phyloP scores from a whole-genome alignment of 2,113 vertebrate genomes.

The Rissa tridactyla region DNA sequence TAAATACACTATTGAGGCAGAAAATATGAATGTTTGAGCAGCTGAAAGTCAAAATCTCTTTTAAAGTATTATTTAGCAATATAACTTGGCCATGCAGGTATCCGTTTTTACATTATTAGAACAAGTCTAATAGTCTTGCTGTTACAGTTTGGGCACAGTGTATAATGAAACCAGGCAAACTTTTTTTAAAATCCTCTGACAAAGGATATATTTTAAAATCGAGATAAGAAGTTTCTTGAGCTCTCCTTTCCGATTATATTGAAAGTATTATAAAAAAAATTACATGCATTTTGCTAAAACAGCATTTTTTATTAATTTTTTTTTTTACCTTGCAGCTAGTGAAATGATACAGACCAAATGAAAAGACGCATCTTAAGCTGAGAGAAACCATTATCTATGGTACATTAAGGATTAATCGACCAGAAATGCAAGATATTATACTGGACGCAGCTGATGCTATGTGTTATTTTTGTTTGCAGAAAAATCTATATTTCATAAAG shows the following conservation, averaged over 20 bases:
- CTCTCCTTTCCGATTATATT: not conserved
- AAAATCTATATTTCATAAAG: slow-evolving; percentile 68
- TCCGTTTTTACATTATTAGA: not conserved
- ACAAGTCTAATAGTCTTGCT: not conserved
- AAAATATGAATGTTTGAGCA: not conserved
- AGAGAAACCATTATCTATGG: slow-evolving; percentile 69
- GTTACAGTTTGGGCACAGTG: not conserved
- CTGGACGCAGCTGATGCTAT: slow-evolving; percentile 48
- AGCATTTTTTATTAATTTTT: not conserved
- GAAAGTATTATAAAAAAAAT: not conserved
- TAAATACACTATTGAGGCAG: not conserved
- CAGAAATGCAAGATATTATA: slow-evolving; percentile 64
- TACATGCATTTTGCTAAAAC: not conserved
- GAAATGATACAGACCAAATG: slow-evolving; percentile 58
- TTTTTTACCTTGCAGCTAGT: not conserved
- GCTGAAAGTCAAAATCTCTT: not conserved
- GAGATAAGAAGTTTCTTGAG: not conserved
- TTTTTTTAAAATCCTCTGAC: not conserved
- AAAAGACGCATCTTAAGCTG: slow-evolving; percentile 53
- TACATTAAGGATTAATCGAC: slow-evolving; percentile 69
- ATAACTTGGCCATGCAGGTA: not conserved
- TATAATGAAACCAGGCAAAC: not conserved
- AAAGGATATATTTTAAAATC: slow-evolving; percentile 8
- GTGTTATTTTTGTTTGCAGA: slow-evolving; percentile 67
- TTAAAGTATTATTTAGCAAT: not conserved